Conservation (phyloP, 1,140 invertebrate species). For the Drosophila parabipectinata region DNA sequence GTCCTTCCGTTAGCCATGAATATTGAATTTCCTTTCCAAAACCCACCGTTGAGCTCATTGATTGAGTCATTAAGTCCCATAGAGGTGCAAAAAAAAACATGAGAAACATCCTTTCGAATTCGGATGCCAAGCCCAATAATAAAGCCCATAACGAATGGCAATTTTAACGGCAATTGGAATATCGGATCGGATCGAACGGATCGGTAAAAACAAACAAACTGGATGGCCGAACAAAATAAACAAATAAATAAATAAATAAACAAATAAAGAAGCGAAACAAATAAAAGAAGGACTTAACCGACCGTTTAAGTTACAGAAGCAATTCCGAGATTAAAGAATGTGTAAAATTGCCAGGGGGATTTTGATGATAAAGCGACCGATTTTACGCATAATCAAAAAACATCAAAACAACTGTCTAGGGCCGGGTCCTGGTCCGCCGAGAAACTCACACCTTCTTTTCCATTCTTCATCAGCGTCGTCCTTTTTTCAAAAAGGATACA, state of each 20-base stretch:
- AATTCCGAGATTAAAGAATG: background rate
- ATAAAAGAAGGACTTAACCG: slow-evolving; percentile 45
- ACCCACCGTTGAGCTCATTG: no score
- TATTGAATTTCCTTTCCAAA: no score
- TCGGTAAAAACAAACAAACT: slow-evolving; percentile 29
- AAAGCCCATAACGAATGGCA: slow-evolving; percentile 38
- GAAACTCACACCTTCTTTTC: slow-evolving; percentile 65
- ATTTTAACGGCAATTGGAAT: slow-evolving; percentile 52
- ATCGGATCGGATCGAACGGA: slow-evolving; percentile 6
- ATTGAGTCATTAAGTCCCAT: background rate
- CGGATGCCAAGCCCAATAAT: background rate
- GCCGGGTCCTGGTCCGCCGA: slow-evolving; percentile 24
- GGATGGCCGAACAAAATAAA: background rate
- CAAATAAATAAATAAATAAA: slow-evolving; percentile 12
- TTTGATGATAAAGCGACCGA: slow-evolving; percentile 73
- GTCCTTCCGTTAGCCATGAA: no score
- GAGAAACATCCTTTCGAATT: background rate
- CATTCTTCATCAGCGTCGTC: background rate
- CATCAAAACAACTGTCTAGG: slow-evolving; percentile 62
- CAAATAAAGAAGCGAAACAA: slow-evolving; percentile 33
- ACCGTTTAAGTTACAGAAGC: slow-evolving; percentile 33
- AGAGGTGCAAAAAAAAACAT: background rate
- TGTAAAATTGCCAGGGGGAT: slow-evolving; percentile 16
- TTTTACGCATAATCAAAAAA: slow-evolving; percentile 81
- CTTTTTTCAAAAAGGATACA: background rate